Base-by-base conservation (phyloP, 2,113 vertebrate genomes). In the Chroicocephalus ridibundus region DNA sequence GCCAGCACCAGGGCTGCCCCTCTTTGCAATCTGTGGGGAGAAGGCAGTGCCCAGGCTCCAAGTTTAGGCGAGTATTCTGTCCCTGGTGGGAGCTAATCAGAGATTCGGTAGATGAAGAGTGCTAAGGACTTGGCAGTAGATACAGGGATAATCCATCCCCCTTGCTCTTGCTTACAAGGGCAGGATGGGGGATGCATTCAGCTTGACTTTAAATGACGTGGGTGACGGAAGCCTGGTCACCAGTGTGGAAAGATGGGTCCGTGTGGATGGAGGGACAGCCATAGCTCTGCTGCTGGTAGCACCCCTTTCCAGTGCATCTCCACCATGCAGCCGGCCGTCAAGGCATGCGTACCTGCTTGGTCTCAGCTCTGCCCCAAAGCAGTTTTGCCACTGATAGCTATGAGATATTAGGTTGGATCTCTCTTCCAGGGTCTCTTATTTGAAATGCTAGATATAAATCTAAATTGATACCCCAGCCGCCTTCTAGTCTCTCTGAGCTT, bases 131-230 rank as follows among this genome's bases (percentile, higher is more conserved):
- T 76, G 49, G 15, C 11, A 47, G n/a, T 25, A 55, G 29, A 12
- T 38, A 21, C 6, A 11, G 22, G 22, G 8, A 65, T 44, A 60
- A 44, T n/a, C 36, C 16, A 15, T 10, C 15, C 14, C 10, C 7
- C 21, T 75, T 26, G 9, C 34, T 62, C 16, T 27, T 27, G 34
- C 5, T 70, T 81, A 32, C 5, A 42, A 19, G 19, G 11, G 44
- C 46, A 49, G 47, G 61, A 19, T 0, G 1, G 15, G 24, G 5
- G 5, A 25, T 47, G 10, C 6, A 0, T 64, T 88, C 18, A n/a
- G 11, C 13, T 21, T 76, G 27, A 58, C 32, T 77, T 72, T 38
- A 42, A 84, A 16, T 70, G 17, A 15, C 24, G 1, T 51, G 36
- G 10, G 11, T 65, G 29, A 42, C 32, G 51, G 54, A 55, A 89